A percentile compares a stretch with the other conserved stretches of the same genome.
phyloP scores from a whole-genome alignment of 2,888 invertebrate genomes.

The Yponomeuta plumbellus region DNA sequence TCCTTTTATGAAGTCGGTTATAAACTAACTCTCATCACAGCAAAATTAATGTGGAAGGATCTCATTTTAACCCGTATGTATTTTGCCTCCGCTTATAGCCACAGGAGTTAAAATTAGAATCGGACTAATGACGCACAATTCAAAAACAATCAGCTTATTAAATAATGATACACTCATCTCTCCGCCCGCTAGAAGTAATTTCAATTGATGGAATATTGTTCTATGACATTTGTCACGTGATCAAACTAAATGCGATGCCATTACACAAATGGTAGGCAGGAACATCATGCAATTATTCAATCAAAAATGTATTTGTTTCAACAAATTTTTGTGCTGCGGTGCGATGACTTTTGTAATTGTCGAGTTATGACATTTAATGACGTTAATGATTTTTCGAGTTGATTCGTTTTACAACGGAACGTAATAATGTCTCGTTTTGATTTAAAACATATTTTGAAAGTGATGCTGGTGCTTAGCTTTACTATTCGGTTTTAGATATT shows the following conservation, averaged over 20 bases:
- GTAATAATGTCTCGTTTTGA: too few relatives aligned
- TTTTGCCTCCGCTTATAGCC: neutral
- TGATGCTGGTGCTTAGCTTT: too few relatives aligned
- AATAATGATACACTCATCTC: neutral
- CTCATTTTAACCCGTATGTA: neutral
- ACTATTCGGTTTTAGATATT: too few relatives aligned
- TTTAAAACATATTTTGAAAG: too few relatives aligned
- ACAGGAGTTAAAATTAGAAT: neutral
- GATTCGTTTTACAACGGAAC: neutral
- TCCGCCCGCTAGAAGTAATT: neutral
- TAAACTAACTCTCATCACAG: too few relatives aligned
- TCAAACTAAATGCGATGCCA: conserved; percentile 56
- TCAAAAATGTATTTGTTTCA: conserved; percentile 66
- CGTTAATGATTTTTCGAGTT: neutral
- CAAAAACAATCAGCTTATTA: conserved; percentile 45
- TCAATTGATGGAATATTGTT: neutral
- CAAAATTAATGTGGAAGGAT: too few relatives aligned
- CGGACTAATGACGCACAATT: conserved; percentile 24
- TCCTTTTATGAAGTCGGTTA: too few relatives aligned
- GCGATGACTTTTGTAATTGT: conserved; percentile 48
- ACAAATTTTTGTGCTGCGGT: conserved; percentile 52
- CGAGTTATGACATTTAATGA: neutral
- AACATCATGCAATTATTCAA: conserved; percentile 61
- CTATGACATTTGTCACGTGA: conserved; percentile 70
- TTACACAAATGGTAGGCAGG: conserved; percentile 38